A percentile compares a stretch with the other conserved stretches of the same genome.
Evolutionary conservation across 2,113 vertebrate species (phyloP).

Genomic region (Sisor rabdophorus): DNA sequence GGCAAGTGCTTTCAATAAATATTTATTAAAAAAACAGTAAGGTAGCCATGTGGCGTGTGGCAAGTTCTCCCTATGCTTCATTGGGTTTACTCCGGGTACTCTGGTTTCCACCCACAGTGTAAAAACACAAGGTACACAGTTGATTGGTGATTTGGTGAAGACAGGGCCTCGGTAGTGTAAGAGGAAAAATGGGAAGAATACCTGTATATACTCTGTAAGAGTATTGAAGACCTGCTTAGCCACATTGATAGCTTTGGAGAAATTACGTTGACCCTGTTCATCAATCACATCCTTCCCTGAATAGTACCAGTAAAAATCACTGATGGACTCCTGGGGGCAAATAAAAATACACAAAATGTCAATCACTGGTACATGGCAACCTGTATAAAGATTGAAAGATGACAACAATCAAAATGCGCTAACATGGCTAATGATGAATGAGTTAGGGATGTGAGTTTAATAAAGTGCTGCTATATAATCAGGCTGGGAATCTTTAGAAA

Average conservation of each 20-base stretch:
- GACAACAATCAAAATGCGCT: not conserved
- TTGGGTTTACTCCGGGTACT: no score
- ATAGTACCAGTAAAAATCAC: conserved; percentile 98
- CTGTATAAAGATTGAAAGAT: not conserved
- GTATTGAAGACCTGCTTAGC: conserved; percentile 98
- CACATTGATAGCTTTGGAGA: conserved; percentile 96
- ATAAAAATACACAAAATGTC: not conserved
- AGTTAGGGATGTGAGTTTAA: not conserved
- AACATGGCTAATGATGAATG: not conserved
- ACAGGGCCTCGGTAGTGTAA: not conserved
- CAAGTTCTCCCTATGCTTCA: no score
- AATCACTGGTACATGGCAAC: not conserved
- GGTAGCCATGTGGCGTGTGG: no score
- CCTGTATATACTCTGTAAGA: conserved; percentile 96
- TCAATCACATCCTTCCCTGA: conserved; percentile 96
- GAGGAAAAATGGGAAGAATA: conserved; percentile 49
- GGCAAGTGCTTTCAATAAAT: no score
- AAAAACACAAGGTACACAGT: no score
- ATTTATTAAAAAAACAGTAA: no score
- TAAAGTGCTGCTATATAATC: no score
- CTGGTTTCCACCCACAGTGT: no score
- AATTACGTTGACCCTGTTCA: conserved; percentile 93
- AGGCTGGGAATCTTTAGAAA: no score
- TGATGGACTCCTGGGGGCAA: conserved; percentile 85
- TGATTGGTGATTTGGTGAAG: no score